Conservation (phyloP, 2,113 vertebrate genomes). For the Rhinogobius similis region DNA sequence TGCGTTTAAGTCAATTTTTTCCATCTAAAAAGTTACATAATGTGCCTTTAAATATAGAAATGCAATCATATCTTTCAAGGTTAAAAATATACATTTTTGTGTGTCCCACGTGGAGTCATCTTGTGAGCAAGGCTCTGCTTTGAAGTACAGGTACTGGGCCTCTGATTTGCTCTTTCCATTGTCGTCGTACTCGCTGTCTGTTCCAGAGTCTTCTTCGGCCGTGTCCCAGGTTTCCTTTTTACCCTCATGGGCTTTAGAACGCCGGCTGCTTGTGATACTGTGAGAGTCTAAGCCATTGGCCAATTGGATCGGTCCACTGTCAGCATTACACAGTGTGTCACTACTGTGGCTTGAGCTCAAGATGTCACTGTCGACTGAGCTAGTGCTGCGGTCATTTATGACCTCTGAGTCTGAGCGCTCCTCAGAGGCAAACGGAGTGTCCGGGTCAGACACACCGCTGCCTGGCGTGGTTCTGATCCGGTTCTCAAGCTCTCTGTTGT, state of each 20-base stretch:
- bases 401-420: slow-evolving; percentile 96
- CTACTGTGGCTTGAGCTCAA: slow-evolving; percentile 99
- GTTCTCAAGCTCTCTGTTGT: slow-evolving; percentile 89
- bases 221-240: slow-evolving; percentile 99
- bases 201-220: slow-evolving; percentile 96
- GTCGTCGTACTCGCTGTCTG: slow-evolving; percentile 98
- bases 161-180: slow-evolving; percentile 91
- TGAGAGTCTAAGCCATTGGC: slow-evolving; percentile 96
- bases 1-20: no score
- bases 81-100: slow-evolving; percentile 87
- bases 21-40: no score
- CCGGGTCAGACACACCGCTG: slow-evolving; percentile 78
- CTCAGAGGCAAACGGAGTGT: slow-evolving; percentile 87
- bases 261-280: slow-evolving; percentile 96
- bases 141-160: slow-evolving; percentile 90
- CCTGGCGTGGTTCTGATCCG: slow-evolving; percentile 73
- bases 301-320: slow-evolving; percentile 87
- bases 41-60: no score
- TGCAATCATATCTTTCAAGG: not conserved
- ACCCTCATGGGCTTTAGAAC: slow-evolving; percentile 95
- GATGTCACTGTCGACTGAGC: slow-evolving; percentile 98
- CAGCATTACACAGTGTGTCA: slow-evolving; percentile 95
- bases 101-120: slow-evolving; percentile 84
- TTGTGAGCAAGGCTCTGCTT: slow-evolving; percentile 83
- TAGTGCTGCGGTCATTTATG: slow-evolving; percentile 97